These are phyloP conservation scores for Nothobranchius kuhntae DNA, from an alignment of 2,113 vertebrate species.

Conservation along the genomic window DNA sequence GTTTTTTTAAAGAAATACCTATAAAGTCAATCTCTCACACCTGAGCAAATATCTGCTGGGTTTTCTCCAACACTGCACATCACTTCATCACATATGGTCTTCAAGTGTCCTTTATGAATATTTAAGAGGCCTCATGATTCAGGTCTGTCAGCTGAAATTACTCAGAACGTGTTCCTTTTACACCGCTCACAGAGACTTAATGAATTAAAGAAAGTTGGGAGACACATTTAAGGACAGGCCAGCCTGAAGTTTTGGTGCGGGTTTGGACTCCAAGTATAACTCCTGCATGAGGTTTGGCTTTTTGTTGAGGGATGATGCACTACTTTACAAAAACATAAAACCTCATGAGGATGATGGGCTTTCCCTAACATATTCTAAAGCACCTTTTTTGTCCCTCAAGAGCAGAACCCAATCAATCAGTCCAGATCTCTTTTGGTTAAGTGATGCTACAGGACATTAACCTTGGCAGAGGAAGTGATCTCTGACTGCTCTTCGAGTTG, in stretches of 20 bases:
- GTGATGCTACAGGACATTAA: background rate
- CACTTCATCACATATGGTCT: constrained; percentile 38
- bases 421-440: background rate
- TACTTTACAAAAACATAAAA: too few species aligned
- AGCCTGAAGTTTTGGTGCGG: background rate
- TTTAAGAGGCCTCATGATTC: constrained; percentile 49
- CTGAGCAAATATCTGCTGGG: constrained; percentile 13
- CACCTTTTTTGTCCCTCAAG: background rate
- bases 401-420: background rate
- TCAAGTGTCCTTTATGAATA: constrained; percentile 62
- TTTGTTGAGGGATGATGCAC: too few species aligned
- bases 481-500: background rate
- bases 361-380: too few species aligned
- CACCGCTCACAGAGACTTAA: background rate
- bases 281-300: too few species aligned
- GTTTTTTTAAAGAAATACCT: constrained; percentile 13
- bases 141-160: constrained; percentile 52
- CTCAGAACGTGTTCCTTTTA: constrained; percentile 27
- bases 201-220: background rate
- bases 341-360: too few species aligned
- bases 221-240: background rate
- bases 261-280: background rate
- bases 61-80: constrained; percentile 24
- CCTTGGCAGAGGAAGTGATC: background rate
- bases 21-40: background rate